Percentiles rank a stretch among this genome's conserved stretches.
These are phyloP conservation scores for Caenorhabditis plicata DNA, from an alignment of 2,888 invertebrate species.

Conservation along the genomic window DNA sequence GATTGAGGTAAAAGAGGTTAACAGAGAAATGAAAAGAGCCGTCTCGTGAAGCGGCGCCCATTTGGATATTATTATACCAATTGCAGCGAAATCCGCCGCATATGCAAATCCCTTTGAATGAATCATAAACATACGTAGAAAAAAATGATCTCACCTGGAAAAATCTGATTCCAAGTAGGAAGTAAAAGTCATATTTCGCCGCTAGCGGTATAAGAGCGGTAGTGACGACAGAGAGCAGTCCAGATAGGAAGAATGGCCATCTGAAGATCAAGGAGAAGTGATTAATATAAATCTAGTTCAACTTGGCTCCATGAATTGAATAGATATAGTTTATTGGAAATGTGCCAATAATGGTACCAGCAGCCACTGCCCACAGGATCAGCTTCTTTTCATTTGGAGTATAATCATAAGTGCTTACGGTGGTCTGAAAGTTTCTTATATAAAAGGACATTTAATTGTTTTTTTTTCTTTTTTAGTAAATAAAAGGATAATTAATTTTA, in stretches of 20 bases:
- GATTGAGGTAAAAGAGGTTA: constrained; percentile 55
- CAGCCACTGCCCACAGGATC: constrained; percentile 53
- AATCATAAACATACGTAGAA: not conserved
- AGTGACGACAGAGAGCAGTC: constrained; percentile 35
- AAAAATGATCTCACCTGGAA: constrained; percentile 25
- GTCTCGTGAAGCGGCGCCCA: constrained; percentile 56
- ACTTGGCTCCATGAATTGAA: constrained; percentile 49
- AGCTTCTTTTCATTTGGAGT: constrained; percentile 43
- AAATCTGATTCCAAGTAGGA: constrained; percentile 35
- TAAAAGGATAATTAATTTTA: no score
- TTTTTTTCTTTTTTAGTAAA: no score
- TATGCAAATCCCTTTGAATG: constrained; percentile 35
- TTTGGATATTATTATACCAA: constrained; percentile 43
- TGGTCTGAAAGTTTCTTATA: constrained; percentile 24
- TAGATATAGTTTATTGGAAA: constrained; percentile 53
- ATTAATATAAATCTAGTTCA: not conserved
- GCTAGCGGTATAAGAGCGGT: constrained; percentile 39
- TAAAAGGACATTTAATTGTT: no score
- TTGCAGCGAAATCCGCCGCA: constrained; percentile 46
- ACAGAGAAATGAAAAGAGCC: constrained; percentile 51
- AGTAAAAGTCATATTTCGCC: constrained; percentile 19
- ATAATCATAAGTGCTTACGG: constrained; percentile 38
- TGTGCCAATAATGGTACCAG: constrained; percentile 51
- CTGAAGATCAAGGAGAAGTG: constrained; percentile 9
- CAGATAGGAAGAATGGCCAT: constrained; percentile 41